Conservation (phyloP, 2,797 vertebrate genomes). For the Pseudochirops corinnae region DNA sequence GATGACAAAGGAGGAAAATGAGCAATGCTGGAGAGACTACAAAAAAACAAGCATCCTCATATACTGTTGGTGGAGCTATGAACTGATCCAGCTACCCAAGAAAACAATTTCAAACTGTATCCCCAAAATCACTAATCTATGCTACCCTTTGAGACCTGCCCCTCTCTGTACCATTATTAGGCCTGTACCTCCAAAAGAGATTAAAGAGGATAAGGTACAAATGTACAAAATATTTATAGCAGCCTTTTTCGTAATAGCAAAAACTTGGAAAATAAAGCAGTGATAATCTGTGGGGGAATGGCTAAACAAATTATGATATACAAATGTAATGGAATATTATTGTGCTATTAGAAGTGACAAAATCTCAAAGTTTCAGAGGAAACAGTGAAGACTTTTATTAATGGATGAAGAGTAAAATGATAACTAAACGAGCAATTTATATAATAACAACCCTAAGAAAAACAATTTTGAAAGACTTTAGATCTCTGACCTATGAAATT, state of each 20-base stretch:
- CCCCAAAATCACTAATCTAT: background rate
- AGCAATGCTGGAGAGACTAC: background rate
- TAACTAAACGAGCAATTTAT: background rate
- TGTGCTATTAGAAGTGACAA: background rate
- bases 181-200: background rate
- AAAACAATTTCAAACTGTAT: background rate
- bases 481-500: background rate
- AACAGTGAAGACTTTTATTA: background rate
- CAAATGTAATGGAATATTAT: background rate
- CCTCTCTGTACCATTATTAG: background rate
- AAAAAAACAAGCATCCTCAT: background rate
- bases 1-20: background rate
- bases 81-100: background rate
- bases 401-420: background rate
- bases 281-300: background rate
- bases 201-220: background rate
- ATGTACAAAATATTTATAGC: background rate
- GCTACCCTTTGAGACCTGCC: background rate
- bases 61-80: background rate
- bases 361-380: background rate
- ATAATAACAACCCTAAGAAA: background rate
- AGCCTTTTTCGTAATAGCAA: background rate
- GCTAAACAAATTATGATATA: background rate
- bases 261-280: background rate
- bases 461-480: background rate